Conservation (phyloP, 2,888 invertebrate genomes). For the Nasonovia ribisnigri region DNA sequence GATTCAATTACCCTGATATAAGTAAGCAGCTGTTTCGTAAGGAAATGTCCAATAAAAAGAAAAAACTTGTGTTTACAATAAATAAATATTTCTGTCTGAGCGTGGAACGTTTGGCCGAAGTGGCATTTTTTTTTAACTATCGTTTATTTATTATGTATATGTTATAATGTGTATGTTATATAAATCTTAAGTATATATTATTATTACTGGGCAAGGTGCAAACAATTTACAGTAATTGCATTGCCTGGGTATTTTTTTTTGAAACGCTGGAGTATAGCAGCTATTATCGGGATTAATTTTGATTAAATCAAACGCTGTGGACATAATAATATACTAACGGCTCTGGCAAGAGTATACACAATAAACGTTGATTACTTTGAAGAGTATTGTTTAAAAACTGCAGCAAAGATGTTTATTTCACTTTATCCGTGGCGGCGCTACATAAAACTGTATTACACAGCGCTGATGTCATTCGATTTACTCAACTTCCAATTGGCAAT, state of each 20-base stretch:
- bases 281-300: background rate
- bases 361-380: slow-evolving; percentile 2
- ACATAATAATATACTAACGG: background rate
- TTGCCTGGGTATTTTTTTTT: background rate
- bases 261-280: background rate
- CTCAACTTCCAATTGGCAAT: background rate
- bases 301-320: background rate
- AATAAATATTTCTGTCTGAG: background rate
- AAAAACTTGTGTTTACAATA: background rate
- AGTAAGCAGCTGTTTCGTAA: background rate
- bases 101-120: background rate
- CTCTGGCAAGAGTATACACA: background rate
- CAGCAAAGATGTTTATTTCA: background rate
- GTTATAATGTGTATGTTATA: too few species aligned
- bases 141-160: too few species aligned
- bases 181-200: background rate
- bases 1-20: background rate
- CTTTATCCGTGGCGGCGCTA: background rate
- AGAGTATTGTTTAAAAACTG: slow-evolving; percentile 9
- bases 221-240: background rate
- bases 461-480: background rate
- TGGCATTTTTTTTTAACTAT: background rate
- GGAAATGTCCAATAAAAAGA: background rate
- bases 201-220: background rate
- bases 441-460: background rate